Percentiles rank a stretch among this genome's conserved stretches.
Conservation (phyloP, 2,888 invertebrate species). For the Hemaris fuciformis region DNA sequence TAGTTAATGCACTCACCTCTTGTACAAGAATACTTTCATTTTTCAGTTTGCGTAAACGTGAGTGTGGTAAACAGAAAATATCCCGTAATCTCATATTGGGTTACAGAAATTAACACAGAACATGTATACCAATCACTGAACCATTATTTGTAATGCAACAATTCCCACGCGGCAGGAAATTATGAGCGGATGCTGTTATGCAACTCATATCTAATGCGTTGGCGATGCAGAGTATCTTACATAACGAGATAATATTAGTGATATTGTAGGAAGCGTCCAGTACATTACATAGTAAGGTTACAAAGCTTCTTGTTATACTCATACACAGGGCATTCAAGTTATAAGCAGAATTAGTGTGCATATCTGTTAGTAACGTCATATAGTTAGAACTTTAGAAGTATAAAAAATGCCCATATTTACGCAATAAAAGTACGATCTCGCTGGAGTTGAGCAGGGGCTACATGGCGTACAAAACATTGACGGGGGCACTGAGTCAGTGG, state of each 20-base stretch:
- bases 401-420: conserved; percentile 69
- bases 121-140: background rate
- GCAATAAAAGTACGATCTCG: conserved; percentile 74
- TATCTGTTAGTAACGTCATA: conserved; percentile 20
- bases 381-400: conserved; percentile 28
- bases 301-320: background rate
- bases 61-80: background rate
- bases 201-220: conserved; percentile 23
- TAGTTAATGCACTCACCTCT: conserved; percentile 7
- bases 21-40: background rate
- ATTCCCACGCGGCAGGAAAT: conserved; percentile 11
- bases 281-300: background rate
- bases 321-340: background rate
- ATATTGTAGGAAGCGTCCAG: conserved; percentile 9
- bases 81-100: background rate
- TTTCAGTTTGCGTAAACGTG: background rate
- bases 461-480: conserved; percentile 76
- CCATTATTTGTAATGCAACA: conserved; percentile 1
- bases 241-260: conserved; percentile 10
- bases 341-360: background rate
- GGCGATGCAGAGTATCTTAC: conserved; percentile 23
- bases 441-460: conserved; percentile 61
- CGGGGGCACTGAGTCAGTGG: conserved; percentile 65
- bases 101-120: background rate
- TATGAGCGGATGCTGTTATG: conserved; percentile 25